A percentile compares a stretch with the other conserved stretches of the same genome.
These are phyloP conservation scores for Bombus confusus DNA, from an alignment of 1,140 invertebrate species.

Conservation along the genomic window DNA sequence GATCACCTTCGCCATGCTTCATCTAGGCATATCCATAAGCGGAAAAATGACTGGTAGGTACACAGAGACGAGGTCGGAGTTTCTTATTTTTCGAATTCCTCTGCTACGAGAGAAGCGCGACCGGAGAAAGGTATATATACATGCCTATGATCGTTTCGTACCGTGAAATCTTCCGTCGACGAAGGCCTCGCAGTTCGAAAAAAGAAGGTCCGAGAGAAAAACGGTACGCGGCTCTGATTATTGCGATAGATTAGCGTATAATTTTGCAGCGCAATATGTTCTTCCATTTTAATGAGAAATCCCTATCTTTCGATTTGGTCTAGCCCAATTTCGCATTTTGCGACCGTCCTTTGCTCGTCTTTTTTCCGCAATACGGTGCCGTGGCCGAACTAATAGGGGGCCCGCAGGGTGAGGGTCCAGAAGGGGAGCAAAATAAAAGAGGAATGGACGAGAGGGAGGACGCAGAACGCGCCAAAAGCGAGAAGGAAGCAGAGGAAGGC, in stretches of 20 bases:
- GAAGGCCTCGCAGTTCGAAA: not conserved
- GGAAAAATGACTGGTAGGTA: not conserved
- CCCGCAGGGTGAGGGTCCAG: slow-evolving; percentile 49
- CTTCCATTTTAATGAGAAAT: slow-evolving; percentile 61
- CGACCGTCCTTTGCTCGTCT: slow-evolving; percentile 35
- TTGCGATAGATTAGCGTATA: slow-evolving; percentile 13
- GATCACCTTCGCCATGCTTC: slow-evolving; percentile 53
- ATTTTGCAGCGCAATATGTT: slow-evolving; percentile 31
- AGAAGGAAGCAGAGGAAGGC: slow-evolving; percentile 42
- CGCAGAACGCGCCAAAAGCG: slow-evolving; percentile 53
- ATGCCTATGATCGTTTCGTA: too few species aligned
- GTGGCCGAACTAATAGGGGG: slow-evolving; percentile 68
- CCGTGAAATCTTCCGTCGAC: not conserved
- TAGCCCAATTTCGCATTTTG: slow-evolving; percentile 69
- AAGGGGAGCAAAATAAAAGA: slow-evolving; percentile 59
- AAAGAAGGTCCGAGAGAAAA: too few species aligned
- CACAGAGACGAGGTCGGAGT: not conserved
- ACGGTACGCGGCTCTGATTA: not conserved
- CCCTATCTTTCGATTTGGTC: slow-evolving; percentile 59
- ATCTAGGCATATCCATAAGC: slow-evolving; percentile 20
- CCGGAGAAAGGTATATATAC: not conserved
- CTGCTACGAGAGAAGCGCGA: not conserved
- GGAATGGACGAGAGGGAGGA: slow-evolving; percentile 23
- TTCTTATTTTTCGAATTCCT: slow-evolving; percentile 17
- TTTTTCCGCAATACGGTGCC: slow-evolving; percentile 57